Percentiles rank a stretch among this genome's conserved stretches.
Evolutionary conservation across 2,888 invertebrate species (phyloP).

Genomic region (Cryptocephalus primarius): DNA sequence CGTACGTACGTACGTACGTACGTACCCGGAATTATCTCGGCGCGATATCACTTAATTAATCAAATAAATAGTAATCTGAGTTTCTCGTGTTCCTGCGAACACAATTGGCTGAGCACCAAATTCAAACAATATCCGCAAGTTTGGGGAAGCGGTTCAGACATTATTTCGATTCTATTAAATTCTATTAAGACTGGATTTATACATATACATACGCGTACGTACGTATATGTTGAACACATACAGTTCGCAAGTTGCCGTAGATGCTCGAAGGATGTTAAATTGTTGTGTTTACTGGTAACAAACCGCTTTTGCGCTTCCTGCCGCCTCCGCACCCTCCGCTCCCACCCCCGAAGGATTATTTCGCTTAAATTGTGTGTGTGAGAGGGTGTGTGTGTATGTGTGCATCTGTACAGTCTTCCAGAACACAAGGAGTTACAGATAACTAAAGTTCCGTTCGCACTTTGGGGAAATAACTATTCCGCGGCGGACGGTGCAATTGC

Average conservation of each 20-base stretch:
- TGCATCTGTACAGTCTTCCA: too few relatives aligned
- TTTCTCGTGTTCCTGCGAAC: conserved; percentile 34
- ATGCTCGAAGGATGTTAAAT: conserved; percentile 15
- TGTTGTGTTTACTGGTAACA: conserved; percentile 11
- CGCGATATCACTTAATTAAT: conserved; percentile 26
- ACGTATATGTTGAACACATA: conserved; percentile 15
- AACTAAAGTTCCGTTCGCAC: too few relatives aligned
- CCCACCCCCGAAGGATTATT: conserved; percentile 3
- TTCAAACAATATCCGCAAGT: conserved; percentile 34
- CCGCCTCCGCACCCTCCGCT: neutral
- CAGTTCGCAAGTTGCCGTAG: conserved; percentile 20
- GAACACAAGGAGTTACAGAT: too few relatives aligned
- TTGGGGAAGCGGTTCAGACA: conserved; percentile 28
- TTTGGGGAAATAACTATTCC: too few relatives aligned
- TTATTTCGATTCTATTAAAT: conserved; percentile 37
- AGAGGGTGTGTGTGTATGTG: too few relatives aligned
- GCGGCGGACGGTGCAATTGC: too few relatives aligned
- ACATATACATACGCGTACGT: conserved; percentile 20
- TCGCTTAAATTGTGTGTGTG: neutral
- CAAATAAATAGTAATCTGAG: conserved; percentile 35
- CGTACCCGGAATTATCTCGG: too few relatives aligned
- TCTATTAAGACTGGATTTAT: conserved; percentile 35
- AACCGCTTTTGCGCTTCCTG: conserved; percentile 1
- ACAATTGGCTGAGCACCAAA: conserved; percentile 37
- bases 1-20: too few relatives aligned